Percentiles rank a stretch among this genome's conserved stretches.
These are phyloP conservation scores for Lerista edwardsae DNA, from an alignment of 2,797 vertebrate genomes.

Conservation along the genomic window DNA sequence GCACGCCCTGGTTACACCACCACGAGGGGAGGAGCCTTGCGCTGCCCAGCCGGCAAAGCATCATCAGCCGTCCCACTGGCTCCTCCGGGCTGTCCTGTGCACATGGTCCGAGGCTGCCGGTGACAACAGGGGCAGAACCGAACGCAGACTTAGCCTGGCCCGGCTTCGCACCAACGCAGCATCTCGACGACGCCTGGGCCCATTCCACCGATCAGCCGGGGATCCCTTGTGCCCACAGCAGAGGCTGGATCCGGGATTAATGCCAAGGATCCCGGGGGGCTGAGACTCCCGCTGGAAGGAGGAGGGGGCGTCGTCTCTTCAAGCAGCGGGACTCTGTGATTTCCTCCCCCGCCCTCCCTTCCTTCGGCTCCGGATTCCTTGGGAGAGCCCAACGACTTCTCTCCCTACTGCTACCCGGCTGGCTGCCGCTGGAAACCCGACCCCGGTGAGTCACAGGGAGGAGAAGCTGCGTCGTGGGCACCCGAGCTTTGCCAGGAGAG, in stretches of 20 bases:
- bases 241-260: too few relatives aligned
- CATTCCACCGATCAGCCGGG: too few relatives aligned
- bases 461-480: background rate
- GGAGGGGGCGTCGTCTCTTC: too few relatives aligned
- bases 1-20: background rate
- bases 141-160: too few relatives aligned
- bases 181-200: too few relatives aligned
- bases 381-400: too few relatives aligned
- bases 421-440: background rate
- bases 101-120: slow-evolving; percentile 15
- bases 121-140: rapidly evolving
- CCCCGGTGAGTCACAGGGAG: slow-evolving; percentile 20
- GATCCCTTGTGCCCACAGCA: background rate
- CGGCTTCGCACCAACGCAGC: too few relatives aligned
- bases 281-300: background rate
- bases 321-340: background rate
- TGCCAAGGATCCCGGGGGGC: background rate
- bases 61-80: slow-evolving; percentile 22
- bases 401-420: too few relatives aligned
- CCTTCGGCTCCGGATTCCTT: background rate
- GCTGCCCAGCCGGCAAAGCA: background rate
- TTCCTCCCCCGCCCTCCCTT: too few relatives aligned
- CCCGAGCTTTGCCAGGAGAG: background rate
- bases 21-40: slow-evolving; percentile 28
- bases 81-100: background rate